phyloP scores from a whole-genome alignment of 1,140 invertebrate genomes.

The Solenopsis fugax region DNA sequence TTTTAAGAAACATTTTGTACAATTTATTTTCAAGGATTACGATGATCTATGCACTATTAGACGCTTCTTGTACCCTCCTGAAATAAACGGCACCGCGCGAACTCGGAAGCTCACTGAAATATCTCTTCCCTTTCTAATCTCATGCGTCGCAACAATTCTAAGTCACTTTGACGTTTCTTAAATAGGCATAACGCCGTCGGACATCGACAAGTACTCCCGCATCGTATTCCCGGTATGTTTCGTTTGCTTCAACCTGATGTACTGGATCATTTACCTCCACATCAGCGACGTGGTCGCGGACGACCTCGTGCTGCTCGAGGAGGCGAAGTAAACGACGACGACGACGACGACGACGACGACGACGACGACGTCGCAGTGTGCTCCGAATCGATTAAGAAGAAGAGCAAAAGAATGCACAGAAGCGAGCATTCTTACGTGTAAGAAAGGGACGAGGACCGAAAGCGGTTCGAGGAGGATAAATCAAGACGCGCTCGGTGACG shows the following conservation, averaged over 20 bases:
- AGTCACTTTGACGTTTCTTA: constrained; percentile 5
- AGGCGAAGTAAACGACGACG: constrained; percentile 89
- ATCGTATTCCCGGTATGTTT: constrained; percentile 99
- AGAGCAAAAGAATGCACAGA: constrained; percentile 38
- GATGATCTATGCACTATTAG: constrained; percentile 55
- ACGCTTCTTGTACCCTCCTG: constrained; percentile 29
- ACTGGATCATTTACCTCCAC: constrained; percentile 98
- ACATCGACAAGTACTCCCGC: constrained; percentile 98
- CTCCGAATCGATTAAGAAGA: constrained; percentile 27
- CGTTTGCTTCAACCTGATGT: constrained; percentile 99
- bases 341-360: constrained; percentile 64
- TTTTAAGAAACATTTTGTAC: constrained; percentile 20
- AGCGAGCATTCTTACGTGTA: constrained; percentile 16
- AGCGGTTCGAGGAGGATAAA: constrained; percentile 29
- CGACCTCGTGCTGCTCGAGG: constrained; percentile 94
- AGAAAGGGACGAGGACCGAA: constrained; percentile 56
- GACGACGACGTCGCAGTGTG: constrained; percentile 49
- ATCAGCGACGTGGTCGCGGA: constrained; percentile 97
- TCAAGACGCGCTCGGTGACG: constrained; percentile 56
- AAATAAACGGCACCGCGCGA: constrained; percentile 48
- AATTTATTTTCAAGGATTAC: constrained; percentile 51
- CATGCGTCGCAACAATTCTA: constrained; percentile 14
- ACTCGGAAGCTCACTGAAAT: constrained; percentile 65
- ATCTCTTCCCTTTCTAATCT: neutral
- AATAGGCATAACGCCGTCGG: constrained; percentile 94